Conservation (phyloP, 2,113 vertebrate species). For the Ariopsis seemanni region DNA sequence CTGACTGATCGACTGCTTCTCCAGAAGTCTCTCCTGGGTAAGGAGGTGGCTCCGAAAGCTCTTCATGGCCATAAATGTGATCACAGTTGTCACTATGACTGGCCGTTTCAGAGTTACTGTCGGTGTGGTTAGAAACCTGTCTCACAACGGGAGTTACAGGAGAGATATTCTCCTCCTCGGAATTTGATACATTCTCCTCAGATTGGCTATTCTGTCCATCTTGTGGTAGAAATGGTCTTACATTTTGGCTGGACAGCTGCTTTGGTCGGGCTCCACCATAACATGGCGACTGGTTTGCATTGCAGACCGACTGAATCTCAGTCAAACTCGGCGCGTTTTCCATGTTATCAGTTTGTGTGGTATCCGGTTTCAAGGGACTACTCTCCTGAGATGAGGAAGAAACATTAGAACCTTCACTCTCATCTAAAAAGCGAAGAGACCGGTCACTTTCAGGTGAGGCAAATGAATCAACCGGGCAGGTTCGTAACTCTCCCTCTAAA, state of each 20-base stretch:
- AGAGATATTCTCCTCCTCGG: slow-evolving; percentile 52
- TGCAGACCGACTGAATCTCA: slow-evolving; percentile 57
- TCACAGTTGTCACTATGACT: slow-evolving; percentile 65
- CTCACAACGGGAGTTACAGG: slow-evolving; percentile 44
- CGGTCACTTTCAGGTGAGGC: slow-evolving; percentile 67
- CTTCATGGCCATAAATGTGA: slow-evolving; percentile 66
- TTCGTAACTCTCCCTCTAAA: slow-evolving; percentile 55
- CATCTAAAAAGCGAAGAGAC: slow-evolving; percentile 52
- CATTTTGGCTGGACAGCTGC: slow-evolving; percentile 70
- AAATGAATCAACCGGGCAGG: slow-evolving; percentile 49
- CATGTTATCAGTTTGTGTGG: slow-evolving; percentile 25
- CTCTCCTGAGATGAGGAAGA: slow-evolving; percentile 57
- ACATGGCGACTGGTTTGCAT: slow-evolving; percentile 61
- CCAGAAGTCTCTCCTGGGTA: slow-evolving; percentile 63
- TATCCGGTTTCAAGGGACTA: slow-evolving; percentile 56
- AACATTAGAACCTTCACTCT: slow-evolving; percentile 45
- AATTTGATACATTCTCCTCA: slow-evolving; percentile 40
- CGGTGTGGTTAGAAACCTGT: slow-evolving; percentile 45
- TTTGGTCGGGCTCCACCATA: slow-evolving; percentile 86
- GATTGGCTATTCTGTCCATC: slow-evolving; percentile 46
- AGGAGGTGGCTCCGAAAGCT: slow-evolving; percentile 70
- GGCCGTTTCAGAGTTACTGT: slow-evolving; percentile 39
- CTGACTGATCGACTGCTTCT: slow-evolving; percentile 56
- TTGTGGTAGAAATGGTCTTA: slow-evolving; percentile 60
- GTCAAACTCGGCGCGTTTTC: slow-evolving; percentile 52